Conservation (phyloP, 2,888 invertebrate genomes). For the Rhorus exstirpatorius region DNA sequence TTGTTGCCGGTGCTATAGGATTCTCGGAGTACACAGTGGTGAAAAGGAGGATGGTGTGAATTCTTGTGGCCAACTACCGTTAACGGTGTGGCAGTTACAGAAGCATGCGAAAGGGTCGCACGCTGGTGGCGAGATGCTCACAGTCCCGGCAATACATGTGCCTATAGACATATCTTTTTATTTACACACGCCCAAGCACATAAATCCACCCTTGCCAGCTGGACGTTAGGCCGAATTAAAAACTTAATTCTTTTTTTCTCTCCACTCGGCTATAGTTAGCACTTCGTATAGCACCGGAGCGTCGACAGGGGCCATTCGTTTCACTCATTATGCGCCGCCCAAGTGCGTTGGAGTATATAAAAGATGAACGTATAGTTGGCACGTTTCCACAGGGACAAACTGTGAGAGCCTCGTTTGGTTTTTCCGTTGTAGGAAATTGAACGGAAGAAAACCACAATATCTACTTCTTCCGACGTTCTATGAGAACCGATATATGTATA, state of each 20-base stretch:
- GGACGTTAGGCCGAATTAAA: slow-evolving; percentile 82
- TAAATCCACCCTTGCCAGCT: slow-evolving; percentile 77
- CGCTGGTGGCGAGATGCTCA: slow-evolving; percentile 31
- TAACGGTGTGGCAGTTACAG: slow-evolving; percentile 75
- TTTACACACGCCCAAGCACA: slow-evolving; percentile 47
- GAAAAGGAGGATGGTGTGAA: slow-evolving; percentile 77
- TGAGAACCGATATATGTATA: not conserved
- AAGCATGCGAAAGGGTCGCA: slow-evolving; percentile 64
- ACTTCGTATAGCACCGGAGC: slow-evolving; percentile 24
- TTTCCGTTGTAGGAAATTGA: not conserved
- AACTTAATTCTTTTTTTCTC: slow-evolving; percentile 75
- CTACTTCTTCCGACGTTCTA: slow-evolving; percentile 1
- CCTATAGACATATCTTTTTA: slow-evolving; percentile 8
- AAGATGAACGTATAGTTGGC: slow-evolving; percentile 25
- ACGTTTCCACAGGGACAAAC: slow-evolving; percentile 23
- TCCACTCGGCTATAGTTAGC: not conserved
- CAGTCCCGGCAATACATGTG: slow-evolving; percentile 38
- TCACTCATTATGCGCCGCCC: slow-evolving; percentile 49
- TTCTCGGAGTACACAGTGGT: slow-evolving; percentile 54
- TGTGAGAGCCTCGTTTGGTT: slow-evolving; percentile 14
- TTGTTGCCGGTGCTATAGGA: slow-evolving; percentile 47
- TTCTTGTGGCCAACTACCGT: slow-evolving; percentile 83
- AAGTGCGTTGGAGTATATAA: slow-evolving; percentile 18
- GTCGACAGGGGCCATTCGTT: slow-evolving; percentile 60
- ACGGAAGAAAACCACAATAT: slow-evolving; percentile 14